Base-by-base conservation (phyloP, 1,140 invertebrate genomes). In the Anadara kagoshimensis region DNA sequence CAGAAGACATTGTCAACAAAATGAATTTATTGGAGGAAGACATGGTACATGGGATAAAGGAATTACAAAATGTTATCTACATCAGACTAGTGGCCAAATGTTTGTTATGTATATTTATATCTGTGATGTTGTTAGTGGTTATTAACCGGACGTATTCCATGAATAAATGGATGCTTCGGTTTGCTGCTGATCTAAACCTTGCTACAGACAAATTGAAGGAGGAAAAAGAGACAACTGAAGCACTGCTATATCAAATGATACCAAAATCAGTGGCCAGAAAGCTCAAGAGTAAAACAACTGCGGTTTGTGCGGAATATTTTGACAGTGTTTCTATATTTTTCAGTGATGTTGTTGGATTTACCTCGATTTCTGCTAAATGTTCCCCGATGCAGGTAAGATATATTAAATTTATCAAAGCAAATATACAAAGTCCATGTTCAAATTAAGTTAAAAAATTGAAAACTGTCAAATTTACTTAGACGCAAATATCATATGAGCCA, bases 301-400 rank as follows among this genome's bases (percentile, higher is more conserved):
- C 11, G 29, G 62, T 64, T 14, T 64, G 49, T 53, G 62, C 62
- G 4, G 83, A 85, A 49, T 56, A 47, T n/a, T 86, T 79, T 65
- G 78, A 82, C 14, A 61, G 63, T 11, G 78, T 79, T 18, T 78
- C 96, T 0, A 97, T 97, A 93, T 91, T 94, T 86, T 95, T 95
- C 85, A 94, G 94, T 79, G 94, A 95, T 80, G 94, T 95, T 75
- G 94, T 95, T 3, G 94, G 94, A 0, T 95, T 95, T 82, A 95
- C 94, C 0, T 91, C 92, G 66, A 87, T 95, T 8, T 94, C 93
- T 0, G 93, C 94, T 0, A 93, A 95, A 85, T 96, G 94, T 83
- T 96, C 95, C 1, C 95, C 97, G 2, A 78, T 84, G 67, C 76
- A 84, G 76, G 82, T 83, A 69, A 67, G 14, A 36, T 36, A 2